Evolutionary conservation across 2,888 invertebrate genomes (phyloP).

Genomic region (Drosophila paranaensis): DNA sequence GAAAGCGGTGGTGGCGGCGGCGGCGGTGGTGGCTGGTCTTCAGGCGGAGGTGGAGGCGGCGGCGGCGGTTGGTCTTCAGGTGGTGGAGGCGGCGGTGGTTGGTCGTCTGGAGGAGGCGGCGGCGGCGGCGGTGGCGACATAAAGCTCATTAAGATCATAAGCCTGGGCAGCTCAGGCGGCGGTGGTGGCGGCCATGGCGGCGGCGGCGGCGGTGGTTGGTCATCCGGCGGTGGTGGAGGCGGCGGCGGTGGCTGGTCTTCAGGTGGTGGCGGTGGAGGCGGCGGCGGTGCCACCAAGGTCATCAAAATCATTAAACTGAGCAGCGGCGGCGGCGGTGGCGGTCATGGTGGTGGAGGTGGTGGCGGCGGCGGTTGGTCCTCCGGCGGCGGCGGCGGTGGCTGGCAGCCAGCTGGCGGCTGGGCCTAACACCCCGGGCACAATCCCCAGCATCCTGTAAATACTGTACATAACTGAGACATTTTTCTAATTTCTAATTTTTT

Average conservation of each 20-base stretch:
- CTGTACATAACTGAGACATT: conserved; percentile 58
- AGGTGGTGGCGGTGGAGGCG: conserved; percentile 61
- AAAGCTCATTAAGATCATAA: conserved; percentile 43
- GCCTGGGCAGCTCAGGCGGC: conserved; percentile 44
- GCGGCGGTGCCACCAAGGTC: conserved; percentile 53
- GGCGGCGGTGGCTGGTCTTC: conserved; percentile 62
- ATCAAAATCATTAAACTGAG: conserved; percentile 56
- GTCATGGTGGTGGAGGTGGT: conserved; percentile 56
- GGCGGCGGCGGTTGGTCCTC: conserved; percentile 62
- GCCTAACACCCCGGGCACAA: conserved; percentile 55
- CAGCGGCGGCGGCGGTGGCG: conserved; percentile 56
- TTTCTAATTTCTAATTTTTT: background rate
- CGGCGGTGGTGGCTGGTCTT: conserved; percentile 52
- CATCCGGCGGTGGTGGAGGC: conserved; percentile 43
- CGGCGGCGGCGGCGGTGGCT: conserved; percentile 66
- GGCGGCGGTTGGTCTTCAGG: conserved; percentile 49
- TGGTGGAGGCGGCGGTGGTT: conserved; percentile 57
- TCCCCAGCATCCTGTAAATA: conserved; percentile 59
- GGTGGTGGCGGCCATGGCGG: conserved; percentile 51
- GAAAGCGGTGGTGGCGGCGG: conserved; percentile 69
- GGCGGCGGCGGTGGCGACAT: conserved; percentile 47
- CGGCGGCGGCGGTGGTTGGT: conserved; percentile 45
- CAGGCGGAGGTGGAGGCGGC: conserved; percentile 64
- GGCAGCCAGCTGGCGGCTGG: conserved; percentile 81
- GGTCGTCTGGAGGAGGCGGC: conserved; percentile 57